Evolutionary conservation across 2,113 vertebrate genomes (phyloP).

Genomic region (Syngnathoides biaculeatus): DNA sequence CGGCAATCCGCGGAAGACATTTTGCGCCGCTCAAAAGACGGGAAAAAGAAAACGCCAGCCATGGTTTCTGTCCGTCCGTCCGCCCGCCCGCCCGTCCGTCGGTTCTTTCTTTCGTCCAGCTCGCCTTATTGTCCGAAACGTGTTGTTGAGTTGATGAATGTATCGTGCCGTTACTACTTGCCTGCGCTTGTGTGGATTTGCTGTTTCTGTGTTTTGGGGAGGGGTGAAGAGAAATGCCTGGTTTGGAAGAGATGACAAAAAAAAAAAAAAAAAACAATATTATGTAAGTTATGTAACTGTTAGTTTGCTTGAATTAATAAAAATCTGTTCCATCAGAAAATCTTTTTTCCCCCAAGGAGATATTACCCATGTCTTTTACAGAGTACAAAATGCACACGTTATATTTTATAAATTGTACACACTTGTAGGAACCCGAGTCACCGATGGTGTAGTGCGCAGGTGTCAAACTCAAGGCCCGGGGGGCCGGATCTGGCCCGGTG

Average conservation of each 20-base stretch:
- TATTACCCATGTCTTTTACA: no score
- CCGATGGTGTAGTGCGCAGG: no score
- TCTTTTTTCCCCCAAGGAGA: neutral
- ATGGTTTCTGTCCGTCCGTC: conserved; percentile 46
- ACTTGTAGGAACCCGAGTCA: no score
- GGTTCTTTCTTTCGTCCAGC: conserved; percentile 59
- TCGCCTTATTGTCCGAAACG: conserved; percentile 85
- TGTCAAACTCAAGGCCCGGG: no score
- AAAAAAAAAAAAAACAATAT: conserved; percentile 68
- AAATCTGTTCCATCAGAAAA: conserved; percentile 72
- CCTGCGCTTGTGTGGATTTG: conserved; percentile 89
- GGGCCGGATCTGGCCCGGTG: no score
- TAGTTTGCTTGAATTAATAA: conserved; percentile 97
- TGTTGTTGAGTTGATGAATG: conserved; percentile 89
- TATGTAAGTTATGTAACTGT: conserved; percentile 97
- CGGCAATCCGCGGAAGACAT: conserved; percentile 18
- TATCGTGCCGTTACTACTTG: conserved; percentile 96
- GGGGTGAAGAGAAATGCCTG: conserved; percentile 36
- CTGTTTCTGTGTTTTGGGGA: conserved; percentile 80
- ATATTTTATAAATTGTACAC: no score
- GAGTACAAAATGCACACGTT: no score
- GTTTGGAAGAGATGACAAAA: conserved; percentile 47
- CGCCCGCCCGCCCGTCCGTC: conserved; percentile 41
- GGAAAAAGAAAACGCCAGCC: conserved; percentile 53
- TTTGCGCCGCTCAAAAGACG: conserved; percentile 10